Evolutionary conservation across 2,797 vertebrate species (phyloP).

Genomic region (Malurus leucopterus): DNA sequence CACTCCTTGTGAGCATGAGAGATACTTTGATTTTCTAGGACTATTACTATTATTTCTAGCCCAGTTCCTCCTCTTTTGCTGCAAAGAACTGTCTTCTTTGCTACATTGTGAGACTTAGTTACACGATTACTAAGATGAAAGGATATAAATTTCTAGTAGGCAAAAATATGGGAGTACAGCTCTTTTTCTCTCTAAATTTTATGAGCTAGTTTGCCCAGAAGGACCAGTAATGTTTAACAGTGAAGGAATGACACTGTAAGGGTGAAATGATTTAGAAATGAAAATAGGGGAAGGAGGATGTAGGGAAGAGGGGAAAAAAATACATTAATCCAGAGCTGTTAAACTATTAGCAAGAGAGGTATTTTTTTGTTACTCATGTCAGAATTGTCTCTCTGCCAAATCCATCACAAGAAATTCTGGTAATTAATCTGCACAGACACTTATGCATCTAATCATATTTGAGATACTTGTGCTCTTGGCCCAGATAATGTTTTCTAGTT

Average conservation of each 20-base stretch:
- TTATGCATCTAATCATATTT: conserved; percentile 37
- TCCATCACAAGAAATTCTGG: background rate
- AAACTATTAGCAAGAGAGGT: background rate
- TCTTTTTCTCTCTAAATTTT: background rate
- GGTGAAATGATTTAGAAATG: background rate
- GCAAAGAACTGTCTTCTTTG: background rate
- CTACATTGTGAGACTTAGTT: background rate
- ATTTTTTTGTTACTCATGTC: background rate
- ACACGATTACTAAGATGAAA: background rate
- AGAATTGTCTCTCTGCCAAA: conserved; percentile 15
- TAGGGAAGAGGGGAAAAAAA: background rate
- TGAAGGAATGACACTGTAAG: background rate
- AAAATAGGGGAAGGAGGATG: background rate
- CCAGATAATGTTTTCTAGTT: conserved; percentile 12
- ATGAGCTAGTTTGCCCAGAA: background rate
- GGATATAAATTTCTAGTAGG: background rate
- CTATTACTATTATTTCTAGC: background rate
- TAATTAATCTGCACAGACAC: conserved; percentile 63
- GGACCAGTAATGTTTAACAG: background rate
- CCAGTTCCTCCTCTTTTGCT: background rate
- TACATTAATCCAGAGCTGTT: background rate
- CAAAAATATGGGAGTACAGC: background rate
- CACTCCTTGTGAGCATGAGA: background rate
- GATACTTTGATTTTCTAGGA: background rate
- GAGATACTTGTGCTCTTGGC: conserved; percentile 35